Base-by-base conservation (phyloP, 2,113 vertebrate species). In the Lasiurus borealis region DNA sequence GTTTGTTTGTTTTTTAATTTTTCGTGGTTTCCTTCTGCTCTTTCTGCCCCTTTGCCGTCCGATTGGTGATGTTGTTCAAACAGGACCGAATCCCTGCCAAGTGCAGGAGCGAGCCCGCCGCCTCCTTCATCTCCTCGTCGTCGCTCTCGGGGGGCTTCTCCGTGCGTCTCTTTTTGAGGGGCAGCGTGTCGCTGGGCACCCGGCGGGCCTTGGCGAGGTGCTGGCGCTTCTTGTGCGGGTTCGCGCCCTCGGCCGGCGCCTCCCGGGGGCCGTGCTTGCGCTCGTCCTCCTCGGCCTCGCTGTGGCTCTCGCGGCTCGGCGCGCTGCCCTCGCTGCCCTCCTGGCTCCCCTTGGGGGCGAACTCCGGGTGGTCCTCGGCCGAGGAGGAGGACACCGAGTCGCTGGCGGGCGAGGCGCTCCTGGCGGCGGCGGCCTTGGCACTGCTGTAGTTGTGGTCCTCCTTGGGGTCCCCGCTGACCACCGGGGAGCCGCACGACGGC, bases 21-120 rank as follows among this genome's bases (percentile, higher is more conserved):
- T 99, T 99, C 96, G 99, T 98, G 98, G 99, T 98, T 97, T 99
- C 98, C 98, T 99, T 99, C 98, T 99, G 99, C 98, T 99, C 99
- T 98, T 99, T 99, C 98, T 99, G 99, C 98, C 99, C 99, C 98
- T 99, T 99, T 97, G 99, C 99, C 98, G 99, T 99, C 99, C 99
- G 99, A 99, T 99, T 99, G 98, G 99, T 99, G 99, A 99, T 99
- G 99, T 99, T 99, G 98, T 99, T 99, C 99, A 99, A 99, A 98
- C 99, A 99, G 98, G 99, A 99, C 83, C 99, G 98, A 88, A 99
- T 99, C 91, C 99, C 99, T 5, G 99, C 99, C 98, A 99, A 98
- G 98, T 99, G 99, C 97, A 99, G 99, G 96, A 99, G 99, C 0
- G 99, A 99, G 54, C 99, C 99, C 4, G 99, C 99, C 2, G 99